Conservation (phyloP, 2,113 vertebrate genomes). For the Struthio camelus region DNA sequence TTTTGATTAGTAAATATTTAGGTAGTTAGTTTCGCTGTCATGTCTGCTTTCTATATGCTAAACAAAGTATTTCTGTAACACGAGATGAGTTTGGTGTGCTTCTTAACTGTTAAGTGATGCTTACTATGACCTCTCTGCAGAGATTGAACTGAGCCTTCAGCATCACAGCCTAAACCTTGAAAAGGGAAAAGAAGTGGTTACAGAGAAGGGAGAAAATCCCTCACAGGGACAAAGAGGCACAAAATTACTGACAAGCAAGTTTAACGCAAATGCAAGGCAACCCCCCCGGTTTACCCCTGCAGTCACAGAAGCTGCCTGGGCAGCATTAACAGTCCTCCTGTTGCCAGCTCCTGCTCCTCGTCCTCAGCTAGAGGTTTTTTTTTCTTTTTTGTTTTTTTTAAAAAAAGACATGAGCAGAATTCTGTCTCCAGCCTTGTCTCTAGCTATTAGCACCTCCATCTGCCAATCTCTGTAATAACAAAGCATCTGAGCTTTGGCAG, state of each 20-base stretch:
- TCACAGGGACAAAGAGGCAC: neutral
- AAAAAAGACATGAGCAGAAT: neutral
- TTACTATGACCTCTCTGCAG: neutral
- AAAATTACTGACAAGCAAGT: neutral
- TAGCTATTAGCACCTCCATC: neutral
- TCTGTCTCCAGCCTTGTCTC: neutral
- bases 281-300: rapidly evolving
- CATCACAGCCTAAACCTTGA: neutral
- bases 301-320: neutral
- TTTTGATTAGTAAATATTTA: neutral
- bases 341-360: neutral
- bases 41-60: neutral
- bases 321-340: neutral
- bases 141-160: neutral
- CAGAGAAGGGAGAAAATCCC: neutral
- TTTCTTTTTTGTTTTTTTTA: neutral
- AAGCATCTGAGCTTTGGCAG: neutral
- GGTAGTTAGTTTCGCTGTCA: neutral
- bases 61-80: neutral
- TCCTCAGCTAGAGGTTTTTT: neutral
- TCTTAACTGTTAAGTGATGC: neutral
- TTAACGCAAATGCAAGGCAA: neutral
- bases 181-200: too few relatives aligned
- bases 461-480: neutral
- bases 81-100: neutral